Evolutionary conservation across 1,140 invertebrate genomes (phyloP), one percentile per base, ranked within the genome.

Genomic region (Anagrus nilaparvatae): DNA sequence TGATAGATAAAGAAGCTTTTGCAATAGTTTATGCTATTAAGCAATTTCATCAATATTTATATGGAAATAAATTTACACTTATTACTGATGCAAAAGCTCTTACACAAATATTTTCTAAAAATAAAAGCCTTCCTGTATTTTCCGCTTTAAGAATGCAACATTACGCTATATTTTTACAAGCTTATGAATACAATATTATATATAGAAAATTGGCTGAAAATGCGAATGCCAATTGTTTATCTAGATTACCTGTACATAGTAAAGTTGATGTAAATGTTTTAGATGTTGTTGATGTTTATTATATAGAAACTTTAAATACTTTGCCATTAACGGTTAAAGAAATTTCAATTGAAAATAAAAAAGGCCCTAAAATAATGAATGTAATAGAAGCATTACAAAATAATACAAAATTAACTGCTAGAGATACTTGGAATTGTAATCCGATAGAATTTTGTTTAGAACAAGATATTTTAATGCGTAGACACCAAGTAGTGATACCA

Each of bases 1-100:
- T 72, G 46, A 61, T 71, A 4, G 66, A 74, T 34, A 61, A 64
- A 44, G 68, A 74, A 48, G 51, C 64, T 5, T 48, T 71, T 3
- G 65, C 69, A 4, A 64, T 71, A 28, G 54, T 72, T 4, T 74
- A 69, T 44, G 57, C 56, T 5, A 51, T 58, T 5, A 55, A 64
- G 40, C 38, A 53, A 19, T 70, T 67, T 51, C 59, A 61, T 43
- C 57, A 65, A 36, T 69, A 60, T 50, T 40, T 69, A 9, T 63
- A 55, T 49, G 61, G 57, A 3, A 37, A 50, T 7, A n/a, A 45
- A 7, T 58, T 65, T 33, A 46, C 21, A 32, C 31, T 63, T n/a
- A 28, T 56, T 21, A 63, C 51, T 16, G 61, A 65, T 36, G 51
- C 64, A 51, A 44, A 56, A 46, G 54, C 58, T 17, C 36, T 63